A percentile compares a stretch with the other conserved stretches of the same genome.
phyloP scores from a whole-genome alignment of 2,888 invertebrate genomes.

The Schrankia costaestrigalis region DNA sequence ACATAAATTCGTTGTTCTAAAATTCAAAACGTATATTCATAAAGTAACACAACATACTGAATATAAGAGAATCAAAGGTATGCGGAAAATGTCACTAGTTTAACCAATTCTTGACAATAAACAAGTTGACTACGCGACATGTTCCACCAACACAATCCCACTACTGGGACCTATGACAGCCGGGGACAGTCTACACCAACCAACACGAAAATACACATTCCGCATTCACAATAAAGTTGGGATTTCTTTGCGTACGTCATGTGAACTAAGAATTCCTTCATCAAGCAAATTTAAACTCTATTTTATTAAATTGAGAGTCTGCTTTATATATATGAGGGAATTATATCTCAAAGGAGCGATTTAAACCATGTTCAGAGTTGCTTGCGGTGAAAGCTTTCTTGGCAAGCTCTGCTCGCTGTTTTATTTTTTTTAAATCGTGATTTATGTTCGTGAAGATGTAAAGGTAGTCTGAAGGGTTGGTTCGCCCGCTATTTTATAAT shows the following conservation, averaged over 20 bases:
- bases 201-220: slow-evolving; percentile 30
- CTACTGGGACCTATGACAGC: slow-evolving; percentile 47
- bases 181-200: slow-evolving; percentile 28
- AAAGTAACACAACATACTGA: slow-evolving; percentile 30
- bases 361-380: slow-evolving; percentile 68
- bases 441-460: slow-evolving; percentile 54
- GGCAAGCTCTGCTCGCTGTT: slow-evolving; percentile 63
- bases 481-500: slow-evolving; percentile 36
- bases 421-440: slow-evolving; percentile 68
- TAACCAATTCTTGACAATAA: slow-evolving; percentile 57
- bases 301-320: slow-evolving; percentile 22
- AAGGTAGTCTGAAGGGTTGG: slow-evolving; percentile 35
- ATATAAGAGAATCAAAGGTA: slow-evolving; percentile 40
- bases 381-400: slow-evolving; percentile 72
- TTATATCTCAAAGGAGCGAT: slow-evolving; percentile 61
- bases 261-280: slow-evolving; percentile 22
- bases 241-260: slow-evolving; percentile 31
- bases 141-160: slow-evolving; percentile 46
- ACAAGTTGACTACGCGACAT: slow-evolving; percentile 55
- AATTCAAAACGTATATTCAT: slow-evolving; percentile 33
- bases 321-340: slow-evolving; percentile 27
- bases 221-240: slow-evolving; percentile 30
- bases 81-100: slow-evolving; percentile 37
- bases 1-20: slow-evolving; percentile 17
- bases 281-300: slow-evolving; percentile 21